Evolutionary conservation across 2,797 vertebrate species (phyloP), one percentile per base, ranked within the genome.

Genomic region (Otus scops): DNA sequence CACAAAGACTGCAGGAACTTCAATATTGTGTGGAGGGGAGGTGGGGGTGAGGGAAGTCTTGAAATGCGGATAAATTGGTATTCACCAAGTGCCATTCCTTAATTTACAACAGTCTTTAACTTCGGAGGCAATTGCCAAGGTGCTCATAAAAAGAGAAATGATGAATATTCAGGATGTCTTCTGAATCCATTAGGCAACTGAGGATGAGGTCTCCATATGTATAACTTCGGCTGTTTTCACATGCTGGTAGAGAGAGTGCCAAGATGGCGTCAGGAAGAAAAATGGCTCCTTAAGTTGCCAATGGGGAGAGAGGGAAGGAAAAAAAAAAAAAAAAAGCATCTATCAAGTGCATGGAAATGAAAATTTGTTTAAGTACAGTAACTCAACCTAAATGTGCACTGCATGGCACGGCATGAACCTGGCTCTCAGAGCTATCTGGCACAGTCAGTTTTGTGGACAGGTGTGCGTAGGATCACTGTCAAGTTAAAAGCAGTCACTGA

Each of bases 111-210:
- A 96, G 98, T 96, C 97, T 97, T 97, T 97, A 97, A 97, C 98
- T 98, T 98, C 0, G 84, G 95, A 97, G 97, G 96, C 97, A 98
- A 98, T 98, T 98, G 98, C 97, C 98, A 97, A 98, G 98, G 97
- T 98, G 97, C 98, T 98, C 98, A 98, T 98, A 98, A 98, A 98
- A 98, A 97, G 96, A 97, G 97, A 97, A 97, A 98, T 98, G 98
- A 98, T 98, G 98, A 98, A 98, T 98, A 98, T 98, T 98, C 98
- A 98, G 98, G 98, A 98, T 98, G 98, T 98, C 98, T 98, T 98
- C 92, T 97, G 97, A 98, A 98, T 98, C 98, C 98, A 98, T 98
- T 98, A 98, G 96, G 97, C 96, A 96, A 96, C 96, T 32, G 88
- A 96, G 97, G 98, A 98, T 98, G 98, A 98, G 96, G 98, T 98